These are phyloP conservation scores for Aphrophora alni DNA, from an alignment of 2,888 invertebrate species.

Conservation along the genomic window DNA sequence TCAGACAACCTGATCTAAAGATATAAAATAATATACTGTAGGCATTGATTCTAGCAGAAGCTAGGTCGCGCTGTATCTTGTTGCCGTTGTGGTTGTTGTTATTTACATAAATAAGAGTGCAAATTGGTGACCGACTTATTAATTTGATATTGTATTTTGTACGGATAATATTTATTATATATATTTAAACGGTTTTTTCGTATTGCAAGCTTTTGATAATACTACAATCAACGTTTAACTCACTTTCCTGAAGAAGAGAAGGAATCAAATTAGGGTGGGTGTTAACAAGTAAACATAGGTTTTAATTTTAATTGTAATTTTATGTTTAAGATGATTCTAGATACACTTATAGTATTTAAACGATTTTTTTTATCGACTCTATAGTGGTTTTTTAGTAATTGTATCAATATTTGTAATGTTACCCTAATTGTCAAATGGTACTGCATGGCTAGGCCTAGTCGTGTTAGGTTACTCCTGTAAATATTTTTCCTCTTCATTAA, in stretches of 20 bases:
- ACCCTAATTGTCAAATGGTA: too few relatives aligned
- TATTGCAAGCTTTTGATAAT: not conserved
- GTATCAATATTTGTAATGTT: too few relatives aligned
- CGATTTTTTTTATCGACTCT: too few relatives aligned
- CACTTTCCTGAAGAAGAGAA: not conserved
- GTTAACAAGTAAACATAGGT: not conserved
- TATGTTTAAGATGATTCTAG: not conserved
- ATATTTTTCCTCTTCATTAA: too few relatives aligned
- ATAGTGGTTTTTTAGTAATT: too few relatives aligned
- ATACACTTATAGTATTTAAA: too few relatives aligned
- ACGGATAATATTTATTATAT: not conserved
- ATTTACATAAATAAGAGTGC: not conserved
- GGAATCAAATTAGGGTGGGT: not conserved
- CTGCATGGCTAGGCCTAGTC: too few relatives aligned
- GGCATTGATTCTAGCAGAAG: not conserved
- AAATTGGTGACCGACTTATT: not conserved
- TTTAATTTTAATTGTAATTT: not conserved
- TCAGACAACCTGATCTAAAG: too few relatives aligned
- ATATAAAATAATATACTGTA: not conserved
- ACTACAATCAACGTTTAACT: not conserved
- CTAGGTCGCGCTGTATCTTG: not conserved
- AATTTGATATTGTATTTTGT: not conserved
- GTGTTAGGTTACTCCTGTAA: too few relatives aligned
- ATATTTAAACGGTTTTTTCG: not conserved
- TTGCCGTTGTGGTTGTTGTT: slow-evolving; percentile 3